These are phyloP conservation scores for Psophia crepitans DNA, from an alignment of 2,113 vertebrate genomes.

Conservation along the genomic window DNA sequence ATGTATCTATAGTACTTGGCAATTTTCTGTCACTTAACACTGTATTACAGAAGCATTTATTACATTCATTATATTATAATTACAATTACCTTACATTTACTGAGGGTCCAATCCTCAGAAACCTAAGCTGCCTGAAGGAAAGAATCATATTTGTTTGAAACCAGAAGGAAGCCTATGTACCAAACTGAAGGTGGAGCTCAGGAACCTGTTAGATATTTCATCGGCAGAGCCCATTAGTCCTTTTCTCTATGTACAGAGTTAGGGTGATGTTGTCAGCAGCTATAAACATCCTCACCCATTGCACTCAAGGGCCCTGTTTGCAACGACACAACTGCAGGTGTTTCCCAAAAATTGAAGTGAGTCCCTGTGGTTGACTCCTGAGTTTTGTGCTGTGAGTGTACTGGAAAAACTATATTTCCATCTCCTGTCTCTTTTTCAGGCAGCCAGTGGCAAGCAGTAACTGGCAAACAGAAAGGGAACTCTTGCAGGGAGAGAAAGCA, in stretches of 20 bases:
- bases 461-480: background rate
- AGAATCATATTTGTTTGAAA: background rate
- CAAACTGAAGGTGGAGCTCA: background rate
- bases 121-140: background rate
- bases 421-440: background rate
- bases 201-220: background rate
- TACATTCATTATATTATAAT: constrained; percentile 42
- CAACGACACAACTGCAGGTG: background rate
- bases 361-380: background rate
- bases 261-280: background rate
- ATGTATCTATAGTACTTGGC: constrained; percentile 1
- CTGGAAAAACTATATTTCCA: background rate
- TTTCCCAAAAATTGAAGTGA: background rate
- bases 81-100: constrained; percentile 20
- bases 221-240: background rate
- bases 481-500: background rate
- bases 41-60: constrained; percentile 24
- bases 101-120: background rate
- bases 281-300: background rate
- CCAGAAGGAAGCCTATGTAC: background rate
- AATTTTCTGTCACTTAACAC: constrained; percentile 60
- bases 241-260: background rate
- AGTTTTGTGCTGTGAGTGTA: background rate
- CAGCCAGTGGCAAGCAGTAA: background rate
- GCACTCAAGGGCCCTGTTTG: background rate